Base-by-base conservation (phyloP, 2,113 vertebrate species). In the Cromileptes altivelis region DNA sequence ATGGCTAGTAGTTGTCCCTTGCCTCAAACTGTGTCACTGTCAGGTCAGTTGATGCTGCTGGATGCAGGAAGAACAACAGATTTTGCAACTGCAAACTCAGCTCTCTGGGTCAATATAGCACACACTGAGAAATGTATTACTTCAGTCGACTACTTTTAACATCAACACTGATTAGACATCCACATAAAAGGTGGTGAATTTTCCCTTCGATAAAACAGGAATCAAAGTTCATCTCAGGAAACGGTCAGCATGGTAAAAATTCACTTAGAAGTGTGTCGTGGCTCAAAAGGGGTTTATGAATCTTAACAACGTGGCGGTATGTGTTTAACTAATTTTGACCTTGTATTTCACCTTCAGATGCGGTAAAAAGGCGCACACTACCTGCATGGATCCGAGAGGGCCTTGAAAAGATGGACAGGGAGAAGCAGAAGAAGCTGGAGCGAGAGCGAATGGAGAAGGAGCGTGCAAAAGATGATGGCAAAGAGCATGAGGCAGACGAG, bases 321-420 rank as follows among this genome's bases (percentile, higher is more conserved):
- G 45, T 60, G 33, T 6, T 53, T 30, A 52, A 62, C 25, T 25
- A 0, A 40, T 75, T 63, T 63, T 78, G 33, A 84, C 18, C 19
- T 58, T 30, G 0, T 1, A 13, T 37, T 25, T 75, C 67, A 33
- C 61, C 77, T 82, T 53, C 89, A 98, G 98, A 99, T 93, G 98
- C 98, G 37, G 97, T 99, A 64, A 99, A 99, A 91, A 96, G 98
- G 14, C 96, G 98, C 85, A 99, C 98, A 18, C 94, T 99, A 72
- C 98, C 98, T 71, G 98, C 97, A n/a, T 99, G 98, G 98, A 99
- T 99, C 91, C 96, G 98, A 47, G 98, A 99, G 89, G 98, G 98
- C 42, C 97, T 99, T 65, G 98, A 99, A 93, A 99, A 99, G 92
- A 99, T 99, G 98, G 98, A 99, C 91, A 91, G 98, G 78, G 98